Evolutionary conservation across 2,888 invertebrate species (phyloP).

Genomic region (Noctua fimbriata): DNA sequence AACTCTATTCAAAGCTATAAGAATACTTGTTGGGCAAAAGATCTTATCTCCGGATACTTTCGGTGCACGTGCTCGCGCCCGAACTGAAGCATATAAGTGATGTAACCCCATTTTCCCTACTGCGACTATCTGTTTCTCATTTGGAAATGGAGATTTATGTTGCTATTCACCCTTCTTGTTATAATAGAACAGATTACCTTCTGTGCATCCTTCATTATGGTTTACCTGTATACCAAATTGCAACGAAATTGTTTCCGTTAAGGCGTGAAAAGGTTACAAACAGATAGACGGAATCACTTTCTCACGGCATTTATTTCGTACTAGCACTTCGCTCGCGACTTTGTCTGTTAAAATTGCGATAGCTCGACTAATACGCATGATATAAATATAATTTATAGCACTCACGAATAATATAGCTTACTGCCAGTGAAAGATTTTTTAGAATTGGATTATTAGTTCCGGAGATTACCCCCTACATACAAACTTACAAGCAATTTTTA

Average conservation of each 20-base stretch:
- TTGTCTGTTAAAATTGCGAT: too few species aligned
- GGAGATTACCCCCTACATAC: too few species aligned
- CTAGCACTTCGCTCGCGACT: too few species aligned
- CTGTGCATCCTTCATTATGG: too few species aligned
- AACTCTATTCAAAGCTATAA: conserved; percentile 56
- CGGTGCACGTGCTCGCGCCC: conserved; percentile 46
- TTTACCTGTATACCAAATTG: too few species aligned
- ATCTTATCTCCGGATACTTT: conserved; percentile 56
- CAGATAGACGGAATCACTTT: not conserved
- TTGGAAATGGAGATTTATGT: conserved; percentile 1
- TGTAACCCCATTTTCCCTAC: conserved; percentile 36
- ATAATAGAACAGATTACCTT: too few species aligned
- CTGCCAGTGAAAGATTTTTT: too few species aligned
- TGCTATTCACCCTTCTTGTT: not conserved
- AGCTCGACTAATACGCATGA: too few species aligned
- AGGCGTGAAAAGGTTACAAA: not conserved
- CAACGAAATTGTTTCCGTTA: not conserved
- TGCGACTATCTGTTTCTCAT: conserved; percentile 21
- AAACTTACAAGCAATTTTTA: not conserved
- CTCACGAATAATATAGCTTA: too few species aligned
- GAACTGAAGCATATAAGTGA: conserved; percentile 32
- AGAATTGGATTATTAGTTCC: too few species aligned
- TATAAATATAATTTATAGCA: too few species aligned
- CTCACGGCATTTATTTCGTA: not conserved
- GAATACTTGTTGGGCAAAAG: conserved; percentile 55